Conservation (phyloP, 2,113 vertebrate genomes). For the Apodemus sylvaticus region DNA sequence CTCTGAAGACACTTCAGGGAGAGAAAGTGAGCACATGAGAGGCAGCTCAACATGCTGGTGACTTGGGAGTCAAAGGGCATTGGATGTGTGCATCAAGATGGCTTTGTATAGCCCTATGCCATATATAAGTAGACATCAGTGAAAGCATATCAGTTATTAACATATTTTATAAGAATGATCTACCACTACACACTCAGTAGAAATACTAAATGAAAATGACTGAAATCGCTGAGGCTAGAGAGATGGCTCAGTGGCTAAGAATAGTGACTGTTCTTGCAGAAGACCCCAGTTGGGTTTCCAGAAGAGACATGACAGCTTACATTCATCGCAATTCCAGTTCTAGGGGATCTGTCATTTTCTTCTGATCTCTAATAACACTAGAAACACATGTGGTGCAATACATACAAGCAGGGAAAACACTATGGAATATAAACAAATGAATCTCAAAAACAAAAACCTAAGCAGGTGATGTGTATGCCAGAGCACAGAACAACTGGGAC, state of each 20-base stretch:
- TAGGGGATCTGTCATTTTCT: not conserved
- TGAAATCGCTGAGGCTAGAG: not conserved
- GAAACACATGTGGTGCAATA: not conserved
- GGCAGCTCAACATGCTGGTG: not conserved
- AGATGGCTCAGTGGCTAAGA: not conserved
- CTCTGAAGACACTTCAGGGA: not conserved
- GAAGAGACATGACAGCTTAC: not conserved
- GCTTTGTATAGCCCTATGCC: not conserved
- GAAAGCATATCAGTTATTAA: not conserved
- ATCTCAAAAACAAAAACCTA: slow-evolving; percentile 7
- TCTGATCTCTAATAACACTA: not conserved
- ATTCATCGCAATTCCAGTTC: not conserved
- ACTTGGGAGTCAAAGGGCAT: not conserved
- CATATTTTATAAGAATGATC: not conserved
- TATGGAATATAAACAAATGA: not conserved
- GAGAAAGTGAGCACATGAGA: slow-evolving; percentile 20
- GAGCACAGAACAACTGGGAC: not conserved
- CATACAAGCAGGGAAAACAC: not conserved
- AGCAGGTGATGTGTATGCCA: not conserved
- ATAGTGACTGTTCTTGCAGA: not conserved
- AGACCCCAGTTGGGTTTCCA: not conserved
- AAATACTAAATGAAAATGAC: not conserved
- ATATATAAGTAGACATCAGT: not conserved
- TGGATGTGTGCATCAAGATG: not conserved
- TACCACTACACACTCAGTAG: not conserved